Percentiles rank a stretch among this genome's conserved stretches.
Evolutionary conservation across 2,113 vertebrate species (phyloP).

Genomic region (Laticauda laticaudata): DNA sequence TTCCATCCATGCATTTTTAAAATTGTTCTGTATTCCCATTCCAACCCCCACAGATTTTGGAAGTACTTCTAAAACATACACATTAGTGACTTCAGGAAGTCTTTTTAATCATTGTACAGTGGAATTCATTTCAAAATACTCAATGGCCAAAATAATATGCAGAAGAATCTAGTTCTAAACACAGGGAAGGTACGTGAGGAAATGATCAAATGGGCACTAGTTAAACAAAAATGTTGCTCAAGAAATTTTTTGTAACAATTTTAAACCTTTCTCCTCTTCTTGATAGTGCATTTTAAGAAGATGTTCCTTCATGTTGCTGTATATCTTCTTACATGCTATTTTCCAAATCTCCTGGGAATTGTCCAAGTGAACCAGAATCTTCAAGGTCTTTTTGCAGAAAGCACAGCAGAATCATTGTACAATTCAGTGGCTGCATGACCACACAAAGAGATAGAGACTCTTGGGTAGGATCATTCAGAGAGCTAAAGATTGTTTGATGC

Average conservation of each 20-base stretch:
- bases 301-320: not conserved
- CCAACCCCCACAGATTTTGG: not conserved
- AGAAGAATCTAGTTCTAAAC: not conserved
- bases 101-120: not conserved
- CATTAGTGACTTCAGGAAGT: not conserved
- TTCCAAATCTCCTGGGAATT: not conserved
- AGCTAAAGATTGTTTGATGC: constrained; percentile 12
- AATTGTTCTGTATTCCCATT: not conserved
- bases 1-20: not conserved
- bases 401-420: constrained; percentile 28
- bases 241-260: constrained; percentile 7
- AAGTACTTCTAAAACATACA: not conserved
- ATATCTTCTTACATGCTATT: constrained; percentile 9
- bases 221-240: not conserved
- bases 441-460: not conserved
- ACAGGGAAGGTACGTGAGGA: not conserved
- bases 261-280: constrained; percentile 44
- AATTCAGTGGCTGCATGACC: constrained; percentile 33
- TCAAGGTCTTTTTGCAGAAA: constrained; percentile 12
- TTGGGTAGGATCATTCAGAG: constrained; percentile 18
- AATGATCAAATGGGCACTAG: not conserved
- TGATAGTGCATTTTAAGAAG: not conserved
- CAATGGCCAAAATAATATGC: not conserved
- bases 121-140: not conserved
- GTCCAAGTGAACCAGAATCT: constrained; percentile 13